phyloP scores from a whole-genome alignment of 2,888 invertebrate genomes.

The Orthosia gracilis region DNA sequence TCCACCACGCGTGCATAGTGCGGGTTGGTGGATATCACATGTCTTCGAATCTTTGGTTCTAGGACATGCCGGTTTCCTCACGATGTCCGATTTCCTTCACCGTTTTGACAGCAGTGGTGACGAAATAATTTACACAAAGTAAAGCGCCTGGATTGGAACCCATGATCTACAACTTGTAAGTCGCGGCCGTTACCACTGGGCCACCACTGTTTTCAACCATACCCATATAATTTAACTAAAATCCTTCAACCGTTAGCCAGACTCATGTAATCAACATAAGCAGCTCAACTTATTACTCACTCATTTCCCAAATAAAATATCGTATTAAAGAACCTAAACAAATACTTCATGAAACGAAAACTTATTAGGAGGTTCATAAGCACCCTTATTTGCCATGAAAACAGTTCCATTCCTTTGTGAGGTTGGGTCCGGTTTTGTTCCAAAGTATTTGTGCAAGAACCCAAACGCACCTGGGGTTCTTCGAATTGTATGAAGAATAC shows the following conservation, averaged over 20 bases:
- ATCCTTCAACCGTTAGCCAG: neutral
- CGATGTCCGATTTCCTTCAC: too few relatives aligned
- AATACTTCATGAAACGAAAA: constrained; percentile 57
- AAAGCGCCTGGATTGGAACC: too few relatives aligned
- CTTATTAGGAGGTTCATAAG: constrained; percentile 62
- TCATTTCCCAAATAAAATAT: constrained; percentile 59
- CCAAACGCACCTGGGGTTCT: constrained; percentile 75
- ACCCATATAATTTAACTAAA: neutral
- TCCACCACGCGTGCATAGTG: too few relatives aligned
- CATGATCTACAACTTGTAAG: too few relatives aligned
- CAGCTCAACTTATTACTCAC: constrained; percentile 56
- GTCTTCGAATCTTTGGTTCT: too few relatives aligned
- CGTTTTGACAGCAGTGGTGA: too few relatives aligned
- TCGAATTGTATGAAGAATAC: constrained; percentile 70
- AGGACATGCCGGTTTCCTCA: too few relatives aligned
- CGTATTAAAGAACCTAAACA: constrained; percentile 63
- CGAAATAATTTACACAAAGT: too few relatives aligned
- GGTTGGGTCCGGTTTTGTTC: constrained; percentile 64
- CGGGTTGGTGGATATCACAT: too few relatives aligned
- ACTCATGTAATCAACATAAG: constrained; percentile 41
- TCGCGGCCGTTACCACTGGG: too few relatives aligned
- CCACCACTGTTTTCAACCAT: too few relatives aligned
- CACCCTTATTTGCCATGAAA: constrained; percentile 71
- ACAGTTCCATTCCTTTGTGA: constrained; percentile 69
- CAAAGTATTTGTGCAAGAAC: constrained; percentile 74